These are phyloP conservation scores for Microtus montanus DNA, from an alignment of 2,113 vertebrate genomes.

Conservation along the genomic window DNA sequence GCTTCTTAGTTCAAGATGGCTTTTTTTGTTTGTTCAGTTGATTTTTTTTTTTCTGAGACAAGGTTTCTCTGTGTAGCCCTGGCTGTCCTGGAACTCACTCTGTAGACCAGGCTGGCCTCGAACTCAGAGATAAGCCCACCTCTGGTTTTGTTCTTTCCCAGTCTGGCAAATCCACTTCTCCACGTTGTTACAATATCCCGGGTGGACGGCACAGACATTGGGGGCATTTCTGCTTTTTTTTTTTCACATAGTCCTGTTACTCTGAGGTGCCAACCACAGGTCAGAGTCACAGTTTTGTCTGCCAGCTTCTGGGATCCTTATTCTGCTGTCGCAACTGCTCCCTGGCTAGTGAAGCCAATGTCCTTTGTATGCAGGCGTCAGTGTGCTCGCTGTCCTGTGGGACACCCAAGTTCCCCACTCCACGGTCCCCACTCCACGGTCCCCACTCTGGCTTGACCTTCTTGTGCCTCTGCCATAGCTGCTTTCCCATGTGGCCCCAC, in stretches of 20 bases:
- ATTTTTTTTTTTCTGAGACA: background rate
- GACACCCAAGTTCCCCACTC: background rate
- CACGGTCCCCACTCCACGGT: too few relatives aligned
- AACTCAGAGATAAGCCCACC: background rate
- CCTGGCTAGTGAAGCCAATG: background rate
- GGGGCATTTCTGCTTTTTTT: background rate
- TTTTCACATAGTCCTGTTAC: background rate
- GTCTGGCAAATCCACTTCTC: background rate
- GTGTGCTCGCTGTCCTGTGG: accelerated
- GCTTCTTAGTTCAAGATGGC: background rate
- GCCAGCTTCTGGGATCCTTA: too few relatives aligned
- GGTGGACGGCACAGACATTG: background rate
- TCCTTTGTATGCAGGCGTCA: accelerated
- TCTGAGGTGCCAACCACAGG: background rate
- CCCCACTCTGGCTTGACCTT: too few relatives aligned
- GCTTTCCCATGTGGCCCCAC: background rate
- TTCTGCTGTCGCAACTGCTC: background rate
- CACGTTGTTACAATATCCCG: background rate
- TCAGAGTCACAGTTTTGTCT: background rate
- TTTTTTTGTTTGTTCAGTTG: background rate
- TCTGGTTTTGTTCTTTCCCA: background rate
- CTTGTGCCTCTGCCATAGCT: background rate
- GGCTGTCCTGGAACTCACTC: background rate
- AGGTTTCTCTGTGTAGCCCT: background rate
- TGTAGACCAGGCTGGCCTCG: background rate